Evolutionary conservation across 2,797 vertebrate genomes (phyloP), one percentile per base, ranked within the genome.

Genomic region (Cottoperca gobio): DNA sequence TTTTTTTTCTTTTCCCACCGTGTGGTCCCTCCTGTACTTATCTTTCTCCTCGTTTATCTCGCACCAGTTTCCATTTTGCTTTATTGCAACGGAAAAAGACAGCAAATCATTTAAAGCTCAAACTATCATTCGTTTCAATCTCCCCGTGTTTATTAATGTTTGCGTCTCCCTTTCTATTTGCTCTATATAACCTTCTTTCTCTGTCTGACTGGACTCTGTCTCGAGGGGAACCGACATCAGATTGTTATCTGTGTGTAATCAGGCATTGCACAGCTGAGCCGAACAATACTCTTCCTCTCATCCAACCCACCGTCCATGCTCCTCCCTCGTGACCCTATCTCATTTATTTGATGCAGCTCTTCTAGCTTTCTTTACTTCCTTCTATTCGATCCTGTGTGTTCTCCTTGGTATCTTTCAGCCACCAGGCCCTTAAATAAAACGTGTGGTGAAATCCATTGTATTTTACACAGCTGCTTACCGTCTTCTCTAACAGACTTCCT

Each of bases 221-320:
- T 89, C 63, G 1, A 68, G 78, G 81, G 84, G 69, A 70, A 46
- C 68, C 28, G 2, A 72, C 74, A 43, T 85, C 80, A 78, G 83
- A 91, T 87, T 89, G 85, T 92, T 91, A 89, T 92, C 83, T 89
- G 78, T 91, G 90, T 92, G 83, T 91, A 91, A 92, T 93, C 89
- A 89, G 72, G 83, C 86, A 60, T 87, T 49, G 82, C 85, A 76
- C 88, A 88, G 85, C 88, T 88, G 88, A 86, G 86, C 70, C 31
- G 14, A 81, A 87, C 84, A 87, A 87, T 71, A 70, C 73, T 69
- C 73, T 42, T 57, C 74, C 73, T 73, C 75, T 70, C 53, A 68
- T 80, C 73, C 75, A 24, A 58, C 57, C 79, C 71, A 43, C 35
- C 2, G 26, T 40, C 75, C 63, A 3, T 14, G 64, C 48, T 31